These are phyloP conservation scores for Chrysemys picta DNA, from an alignment of 2,113 vertebrate genomes.

Conservation along the genomic window DNA sequence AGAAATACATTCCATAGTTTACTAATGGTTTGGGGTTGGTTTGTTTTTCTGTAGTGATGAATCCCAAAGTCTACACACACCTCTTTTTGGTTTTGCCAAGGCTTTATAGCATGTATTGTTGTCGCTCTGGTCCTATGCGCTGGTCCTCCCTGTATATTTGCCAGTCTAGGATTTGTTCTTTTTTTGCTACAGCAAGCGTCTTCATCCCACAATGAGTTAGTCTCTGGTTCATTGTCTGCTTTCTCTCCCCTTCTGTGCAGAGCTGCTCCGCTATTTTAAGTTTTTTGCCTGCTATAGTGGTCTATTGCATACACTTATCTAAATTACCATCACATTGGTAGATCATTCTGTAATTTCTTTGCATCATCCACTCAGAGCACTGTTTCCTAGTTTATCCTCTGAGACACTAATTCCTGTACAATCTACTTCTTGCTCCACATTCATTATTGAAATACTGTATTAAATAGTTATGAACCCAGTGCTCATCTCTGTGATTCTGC, in stretches of 20 bases:
- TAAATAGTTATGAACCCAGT: neutral
- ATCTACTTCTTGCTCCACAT: neutral
- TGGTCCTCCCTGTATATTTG: neutral
- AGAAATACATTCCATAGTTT: neutral
- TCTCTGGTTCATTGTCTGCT: neutral
- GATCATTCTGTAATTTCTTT: neutral
- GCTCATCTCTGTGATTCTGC: neutral
- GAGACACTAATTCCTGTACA: neutral
- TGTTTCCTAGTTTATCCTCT: neutral
- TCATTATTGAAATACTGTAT: neutral
- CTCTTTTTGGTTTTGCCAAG: neutral
- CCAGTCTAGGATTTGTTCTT: neutral
- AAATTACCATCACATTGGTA: neutral
- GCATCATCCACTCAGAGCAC: neutral
- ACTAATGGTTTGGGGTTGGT: neutral
- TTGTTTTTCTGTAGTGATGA: neutral
- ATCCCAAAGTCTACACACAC: neutral
- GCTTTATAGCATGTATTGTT: neutral
- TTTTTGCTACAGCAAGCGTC: neutral
- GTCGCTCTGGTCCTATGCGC: neutral
- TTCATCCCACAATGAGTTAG: neutral
- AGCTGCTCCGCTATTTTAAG: neutral
- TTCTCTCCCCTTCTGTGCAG: neutral
- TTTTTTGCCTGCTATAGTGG: neutral
- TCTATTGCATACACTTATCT: neutral